Evolutionary conservation across 2,113 vertebrate genomes (phyloP).

Genomic region (Pangasianodon gigas): DNA sequence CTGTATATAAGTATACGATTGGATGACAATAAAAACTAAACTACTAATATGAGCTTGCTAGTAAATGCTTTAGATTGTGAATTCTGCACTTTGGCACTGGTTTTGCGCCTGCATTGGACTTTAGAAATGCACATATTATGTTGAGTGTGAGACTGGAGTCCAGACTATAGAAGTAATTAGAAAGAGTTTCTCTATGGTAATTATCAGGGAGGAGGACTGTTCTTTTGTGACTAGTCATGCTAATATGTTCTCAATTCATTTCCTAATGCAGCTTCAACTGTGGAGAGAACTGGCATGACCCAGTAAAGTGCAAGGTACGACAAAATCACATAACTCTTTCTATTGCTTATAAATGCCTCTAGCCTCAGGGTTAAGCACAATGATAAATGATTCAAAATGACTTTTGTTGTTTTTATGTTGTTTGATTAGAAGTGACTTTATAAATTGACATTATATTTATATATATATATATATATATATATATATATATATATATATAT

Average conservation of each 20-base stretch:
- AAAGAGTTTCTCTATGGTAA: not conserved
- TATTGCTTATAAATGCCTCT: not conserved
- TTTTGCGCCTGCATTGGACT: not conserved
- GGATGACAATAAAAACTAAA: not conserved
- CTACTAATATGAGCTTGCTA: not conserved
- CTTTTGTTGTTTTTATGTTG: not conserved
- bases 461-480: too few species aligned
- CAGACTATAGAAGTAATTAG: not conserved
- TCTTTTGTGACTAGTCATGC: not conserved
- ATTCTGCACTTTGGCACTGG: not conserved
- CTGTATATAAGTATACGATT: not conserved
- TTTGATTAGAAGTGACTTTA: not conserved
- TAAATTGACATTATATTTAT: not conserved
- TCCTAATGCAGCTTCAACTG: slow-evolving; percentile 89
- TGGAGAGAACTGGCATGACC: slow-evolving; percentile 99
- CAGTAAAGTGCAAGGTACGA: slow-evolving; percentile 97
- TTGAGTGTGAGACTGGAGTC: not conserved
- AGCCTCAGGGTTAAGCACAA: not conserved
- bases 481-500: too few species aligned
- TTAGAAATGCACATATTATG: not conserved
- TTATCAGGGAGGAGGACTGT: not conserved
- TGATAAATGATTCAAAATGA: not conserved
- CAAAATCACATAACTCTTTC: not conserved
- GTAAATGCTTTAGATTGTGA: not conserved
- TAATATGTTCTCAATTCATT: slow-evolving; percentile 32